Evolutionary conservation across 2,888 invertebrate species (phyloP).

Genomic region (Heliconius charithonia): DNA sequence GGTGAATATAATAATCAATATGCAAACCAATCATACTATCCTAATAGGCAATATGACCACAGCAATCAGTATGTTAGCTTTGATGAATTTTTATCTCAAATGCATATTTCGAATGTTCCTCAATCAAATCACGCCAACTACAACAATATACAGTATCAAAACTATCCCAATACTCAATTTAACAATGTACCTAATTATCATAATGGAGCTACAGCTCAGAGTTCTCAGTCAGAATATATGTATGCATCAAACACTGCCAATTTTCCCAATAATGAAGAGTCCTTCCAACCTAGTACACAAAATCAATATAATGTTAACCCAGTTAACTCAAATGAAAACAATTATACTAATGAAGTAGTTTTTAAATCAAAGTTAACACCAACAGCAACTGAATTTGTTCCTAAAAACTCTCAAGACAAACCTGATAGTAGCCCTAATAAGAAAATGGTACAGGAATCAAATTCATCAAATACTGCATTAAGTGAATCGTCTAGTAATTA

Average conservation of each 20-base stretch:
- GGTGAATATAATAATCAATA: conserved; percentile 68
- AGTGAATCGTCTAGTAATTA: conserved; percentile 53
- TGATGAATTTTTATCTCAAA: conserved; percentile 74
- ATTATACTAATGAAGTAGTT: conserved; percentile 65
- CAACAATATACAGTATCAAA: conserved; percentile 67
- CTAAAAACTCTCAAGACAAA: conserved; percentile 68
- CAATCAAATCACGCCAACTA: conserved; percentile 58
- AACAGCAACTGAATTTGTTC: conserved; percentile 84
- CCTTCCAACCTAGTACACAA: conserved; percentile 59
- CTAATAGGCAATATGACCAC: conserved; percentile 61
- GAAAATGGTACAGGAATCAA: conserved; percentile 48
- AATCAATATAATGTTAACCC: conserved; percentile 54
- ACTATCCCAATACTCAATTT: conserved; percentile 64
- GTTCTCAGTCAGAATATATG: conserved; percentile 59
- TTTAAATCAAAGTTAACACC: conserved; percentile 82
- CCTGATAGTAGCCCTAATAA: conserved; percentile 51
- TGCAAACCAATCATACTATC: conserved; percentile 67
- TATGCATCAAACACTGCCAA: conserved; percentile 59
- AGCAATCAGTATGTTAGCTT: conserved; percentile 75
- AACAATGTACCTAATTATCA: conserved; percentile 58
- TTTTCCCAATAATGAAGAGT: conserved; percentile 55
- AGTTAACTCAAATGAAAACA: conserved; percentile 53
- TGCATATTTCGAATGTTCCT: conserved; percentile 62
- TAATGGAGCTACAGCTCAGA: conserved; percentile 65
- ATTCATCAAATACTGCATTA: conserved; percentile 44